Conservation (phyloP, 1,140 invertebrate species). For the Riptortus pedestris region DNA sequence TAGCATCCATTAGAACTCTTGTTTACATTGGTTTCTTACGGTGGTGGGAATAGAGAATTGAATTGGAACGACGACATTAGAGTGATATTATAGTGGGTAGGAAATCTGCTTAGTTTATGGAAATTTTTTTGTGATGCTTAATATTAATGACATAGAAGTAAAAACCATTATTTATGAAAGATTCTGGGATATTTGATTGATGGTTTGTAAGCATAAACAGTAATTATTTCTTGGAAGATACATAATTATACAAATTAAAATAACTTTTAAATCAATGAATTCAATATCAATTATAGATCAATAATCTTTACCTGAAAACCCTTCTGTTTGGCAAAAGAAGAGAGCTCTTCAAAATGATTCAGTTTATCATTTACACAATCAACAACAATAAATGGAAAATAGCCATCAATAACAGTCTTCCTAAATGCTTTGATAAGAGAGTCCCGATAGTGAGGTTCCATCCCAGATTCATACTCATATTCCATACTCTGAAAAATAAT, state of each 20-base stretch:
- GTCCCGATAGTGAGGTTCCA: constrained; percentile 69
- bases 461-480: constrained; percentile 80
- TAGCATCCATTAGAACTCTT: too few species aligned
- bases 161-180: too few species aligned
- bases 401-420: constrained; percentile 81
- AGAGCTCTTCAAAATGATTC: constrained; percentile 74
- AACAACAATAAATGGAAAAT: constrained; percentile 85
- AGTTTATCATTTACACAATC: constrained; percentile 78
- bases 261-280: constrained; percentile 1
- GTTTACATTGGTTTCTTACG: too few species aligned
- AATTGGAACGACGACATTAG: too few species aligned
- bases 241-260: constrained; percentile 32
- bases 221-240: constrained; percentile 18
- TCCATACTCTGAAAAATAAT: constrained; percentile 58
- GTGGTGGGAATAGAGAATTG: too few species aligned
- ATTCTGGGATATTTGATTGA: too few species aligned
- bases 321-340: constrained; percentile 73
- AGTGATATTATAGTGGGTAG: too few species aligned
- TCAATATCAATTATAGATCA: too few species aligned
- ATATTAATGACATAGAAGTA: too few species aligned
- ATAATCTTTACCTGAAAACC: constrained; percentile 67
- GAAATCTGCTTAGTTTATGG: too few species aligned
- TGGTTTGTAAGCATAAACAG: constrained; percentile 12
- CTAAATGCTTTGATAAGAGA: constrained; percentile 84
- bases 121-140: too few species aligned